A percentile compares a stretch with the other conserved stretches of the same genome.
Evolutionary conservation across 2,888 invertebrate genomes (phyloP).

Genomic region (Torymus auratus): DNA sequence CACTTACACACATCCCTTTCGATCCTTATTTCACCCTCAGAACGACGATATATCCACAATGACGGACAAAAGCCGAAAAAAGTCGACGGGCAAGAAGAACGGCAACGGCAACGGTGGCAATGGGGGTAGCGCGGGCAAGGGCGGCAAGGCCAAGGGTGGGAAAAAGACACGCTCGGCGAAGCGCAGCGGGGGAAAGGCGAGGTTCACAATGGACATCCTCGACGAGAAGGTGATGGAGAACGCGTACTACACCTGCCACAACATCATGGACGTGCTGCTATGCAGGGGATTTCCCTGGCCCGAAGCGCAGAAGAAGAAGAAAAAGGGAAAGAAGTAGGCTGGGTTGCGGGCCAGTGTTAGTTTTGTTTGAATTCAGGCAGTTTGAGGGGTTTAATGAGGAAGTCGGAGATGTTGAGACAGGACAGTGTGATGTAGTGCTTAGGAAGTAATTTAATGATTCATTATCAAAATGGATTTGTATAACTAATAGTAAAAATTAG

Average conservation of each 20-base stretch:
- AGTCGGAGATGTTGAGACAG: too few relatives aligned
- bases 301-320: slow-evolving; percentile 91
- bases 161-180: slow-evolving; percentile 76
- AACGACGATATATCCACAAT: slow-evolving; percentile 1
- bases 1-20: too few relatives aligned
- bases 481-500: too few relatives aligned
- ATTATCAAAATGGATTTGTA: too few relatives aligned
- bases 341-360: too few relatives aligned
- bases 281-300: slow-evolving; percentile 94
- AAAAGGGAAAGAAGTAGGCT: slow-evolving; percentile 83
- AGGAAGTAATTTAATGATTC: too few relatives aligned
- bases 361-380: too few relatives aligned
- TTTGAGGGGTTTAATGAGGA: too few relatives aligned
- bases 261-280: slow-evolving; percentile 91
- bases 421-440: too few relatives aligned
- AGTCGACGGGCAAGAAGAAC: slow-evolving; percentile 59
- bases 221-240: slow-evolving; percentile 95
- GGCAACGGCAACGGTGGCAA: slow-evolving; percentile 71
- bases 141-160: slow-evolving; percentile 78
- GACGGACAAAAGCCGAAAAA: slow-evolving; percentile 50
- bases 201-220: slow-evolving; percentile 89
- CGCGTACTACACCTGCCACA: slow-evolving; percentile 95
- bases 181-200: slow-evolving; percentile 75
- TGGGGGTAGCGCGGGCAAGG: slow-evolving; percentile 74
- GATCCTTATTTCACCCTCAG: too few relatives aligned